A percentile compares a stretch with the other conserved stretches of the same genome.
phyloP scores from a whole-genome alignment of 2,113 vertebrate genomes.

The Macquaria australasica region DNA sequence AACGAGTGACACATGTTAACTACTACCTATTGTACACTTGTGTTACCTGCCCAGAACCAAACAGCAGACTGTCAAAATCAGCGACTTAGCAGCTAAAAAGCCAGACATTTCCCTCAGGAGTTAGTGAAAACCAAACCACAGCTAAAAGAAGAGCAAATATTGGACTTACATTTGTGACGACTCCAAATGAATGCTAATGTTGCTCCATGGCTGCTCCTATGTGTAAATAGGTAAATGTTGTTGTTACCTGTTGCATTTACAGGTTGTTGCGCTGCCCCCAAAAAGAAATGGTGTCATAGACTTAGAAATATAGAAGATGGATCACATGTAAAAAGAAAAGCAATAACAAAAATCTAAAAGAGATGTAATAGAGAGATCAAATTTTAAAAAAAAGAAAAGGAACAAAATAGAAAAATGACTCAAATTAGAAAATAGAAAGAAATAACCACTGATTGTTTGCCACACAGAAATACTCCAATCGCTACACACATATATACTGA shows the following conservation, averaged over 20 bases:
- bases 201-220: not conserved
- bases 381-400: not conserved
- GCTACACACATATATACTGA: too few relatives aligned
- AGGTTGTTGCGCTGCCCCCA: not conserved
- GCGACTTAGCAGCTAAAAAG: conserved; percentile 3
- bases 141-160: conserved; percentile 5
- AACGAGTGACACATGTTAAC: too few relatives aligned
- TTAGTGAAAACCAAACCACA: conserved; percentile 15
- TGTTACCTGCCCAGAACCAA: not conserved
- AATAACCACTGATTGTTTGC: not conserved
- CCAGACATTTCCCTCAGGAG: conserved; percentile 4
- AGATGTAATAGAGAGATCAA: not conserved
- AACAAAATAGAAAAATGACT: not conserved
- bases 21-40: too few relatives aligned
- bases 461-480: not conserved
- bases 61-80: not conserved
- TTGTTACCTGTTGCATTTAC: not conserved
- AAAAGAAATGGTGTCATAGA: not conserved
- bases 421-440: too few relatives aligned
- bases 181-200: not conserved
- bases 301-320: not conserved
- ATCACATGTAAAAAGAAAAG: not conserved
- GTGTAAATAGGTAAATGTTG: not conserved
- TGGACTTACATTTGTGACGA: conserved; percentile 4
- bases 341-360: not conserved